These are phyloP conservation scores for Cryptotis parvus DNA, from an alignment of 2,113 vertebrate genomes.

Conservation along the genomic window DNA sequence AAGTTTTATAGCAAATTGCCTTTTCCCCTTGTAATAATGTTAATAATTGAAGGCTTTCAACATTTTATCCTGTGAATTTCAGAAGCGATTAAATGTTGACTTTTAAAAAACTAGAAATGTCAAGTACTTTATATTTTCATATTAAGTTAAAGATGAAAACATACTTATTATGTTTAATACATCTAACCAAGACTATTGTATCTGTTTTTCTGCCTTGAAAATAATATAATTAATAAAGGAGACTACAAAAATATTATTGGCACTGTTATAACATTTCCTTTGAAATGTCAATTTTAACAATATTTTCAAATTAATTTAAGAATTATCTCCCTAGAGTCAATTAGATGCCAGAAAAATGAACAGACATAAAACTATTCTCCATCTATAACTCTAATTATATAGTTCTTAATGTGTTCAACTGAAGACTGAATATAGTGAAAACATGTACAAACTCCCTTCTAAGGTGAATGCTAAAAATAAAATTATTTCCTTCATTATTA, in stretches of 20 bases:
- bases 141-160: conserved; percentile 64
- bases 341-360: conserved; percentile 16
- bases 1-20: conserved; percentile 39
- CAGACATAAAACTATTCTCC: conserved; percentile 46
- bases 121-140: conserved; percentile 36
- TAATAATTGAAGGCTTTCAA: conserved; percentile 66
- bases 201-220: conserved; percentile 32
- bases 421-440: neutral
- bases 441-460: neutral
- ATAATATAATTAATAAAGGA: conserved; percentile 43
- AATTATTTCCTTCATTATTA: conserved; percentile 31
- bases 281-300: conserved; percentile 27
- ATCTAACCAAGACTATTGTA: neutral
- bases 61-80: conserved; percentile 29
- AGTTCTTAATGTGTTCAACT: conserved; percentile 24
- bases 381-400: conserved; percentile 1
- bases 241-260: neutral
- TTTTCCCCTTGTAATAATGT: conserved; percentile 30
- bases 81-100: conserved; percentile 60
- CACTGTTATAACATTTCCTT: conserved; percentile 22
- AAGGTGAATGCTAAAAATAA: conserved; percentile 14
- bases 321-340: conserved; percentile 24
- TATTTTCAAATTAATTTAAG: conserved; percentile 46
- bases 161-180: conserved; percentile 7
- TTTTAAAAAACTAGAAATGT: conserved; percentile 52